Evolutionary conservation across 2,888 invertebrate species (phyloP), one percentile per base, ranked within the genome.

Genomic region (Nasonia oneida): DNA sequence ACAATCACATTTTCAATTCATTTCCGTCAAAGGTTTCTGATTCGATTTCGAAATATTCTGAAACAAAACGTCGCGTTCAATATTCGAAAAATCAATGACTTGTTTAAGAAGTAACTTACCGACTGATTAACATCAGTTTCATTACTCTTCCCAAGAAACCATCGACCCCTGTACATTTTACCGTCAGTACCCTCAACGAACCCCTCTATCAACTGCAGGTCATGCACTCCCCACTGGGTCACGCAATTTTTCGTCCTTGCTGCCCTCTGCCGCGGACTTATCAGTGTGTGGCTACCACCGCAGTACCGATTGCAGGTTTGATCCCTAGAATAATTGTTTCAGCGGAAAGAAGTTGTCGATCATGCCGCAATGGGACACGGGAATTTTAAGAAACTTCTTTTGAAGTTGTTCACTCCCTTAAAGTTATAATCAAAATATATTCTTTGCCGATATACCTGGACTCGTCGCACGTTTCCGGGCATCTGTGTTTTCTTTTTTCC

Each of bases 241-340:
- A 96, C 91, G 92, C 96, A 96, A 92, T 96, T 96, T 0, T 96
- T 96, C 75, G 95, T 91, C 12, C 95, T 93, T 14, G 95, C 94
- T n/a, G 96, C 95, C 87, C 96, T 95, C 91, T 97, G 97, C 86
- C 96, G 95, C 0, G 96, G 95, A 0, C 96, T 96, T 29, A 96
- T 96, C 15, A 95, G 93, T 0, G 97, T 97, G 92, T 97, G 97
- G 85, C 96, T 95, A 1, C 97, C 97, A 42, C 97, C 97, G 88
- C 96, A 97, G 92, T 97, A 97, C 0, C 97, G 96, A 92, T 96
- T 96, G 91, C 96, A 95, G 1, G 96, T 90, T 89, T 96, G 94
- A 88, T 94, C 94, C 67, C 92, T 92, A 70, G 42, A 33, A 47
- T 18, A 82, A 74, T 75, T 47, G 15, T 71, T 37, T 71, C 42